Evolutionary conservation across 2,797 vertebrate species (phyloP), one percentile per base, ranked within the genome.

Genomic region (Liparis tanakae): DNA sequence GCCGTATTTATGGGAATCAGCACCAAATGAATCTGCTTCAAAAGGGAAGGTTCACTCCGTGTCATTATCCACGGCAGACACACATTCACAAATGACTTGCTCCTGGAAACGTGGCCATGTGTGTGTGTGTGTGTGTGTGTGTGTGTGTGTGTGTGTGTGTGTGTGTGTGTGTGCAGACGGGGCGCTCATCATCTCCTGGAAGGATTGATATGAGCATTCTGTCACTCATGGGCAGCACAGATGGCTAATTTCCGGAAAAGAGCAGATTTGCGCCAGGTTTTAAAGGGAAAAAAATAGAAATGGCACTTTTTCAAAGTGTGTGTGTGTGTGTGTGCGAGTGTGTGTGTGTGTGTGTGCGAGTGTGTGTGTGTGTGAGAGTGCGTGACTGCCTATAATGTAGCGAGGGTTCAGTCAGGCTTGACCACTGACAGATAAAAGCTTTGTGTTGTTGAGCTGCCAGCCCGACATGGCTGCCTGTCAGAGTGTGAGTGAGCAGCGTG

Each of bases 241-340:
- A 94, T 94, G 93, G 93, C 92, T 93, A 94, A 94, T 94, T 93
- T 94, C 92, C 92, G 92, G 87, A 91, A 91, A 92, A 93, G 90
- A 93, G 91, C 90, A 90, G 89, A 92, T 93, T 93, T 92, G 91
- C 93, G 93, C 93, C 93, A 94, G 92, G 92, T 92, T 94, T 93
- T 87, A 93, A 92, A 88, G 88, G 87, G 76, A 88, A 89, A 91
- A 92, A 90, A 89, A 91, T 86, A 86, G 87, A 91, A 93, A 93
- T 93, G 92, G 90, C 91, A 87, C 82, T 91, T 92, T 91, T 91
- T 92, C 91, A 91, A 88, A 91, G 90, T 84, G 71, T 37, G 67
- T 57, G 75, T 39, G 64, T n/a, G 90, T 84, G 83, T 25, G 72
- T 61, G 78, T 67, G 65, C 67, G 41, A 56, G 70, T 61, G 75